Conservation (phyloP, 1,140 invertebrate species). For the Ptiloglossa arizonensis region DNA sequence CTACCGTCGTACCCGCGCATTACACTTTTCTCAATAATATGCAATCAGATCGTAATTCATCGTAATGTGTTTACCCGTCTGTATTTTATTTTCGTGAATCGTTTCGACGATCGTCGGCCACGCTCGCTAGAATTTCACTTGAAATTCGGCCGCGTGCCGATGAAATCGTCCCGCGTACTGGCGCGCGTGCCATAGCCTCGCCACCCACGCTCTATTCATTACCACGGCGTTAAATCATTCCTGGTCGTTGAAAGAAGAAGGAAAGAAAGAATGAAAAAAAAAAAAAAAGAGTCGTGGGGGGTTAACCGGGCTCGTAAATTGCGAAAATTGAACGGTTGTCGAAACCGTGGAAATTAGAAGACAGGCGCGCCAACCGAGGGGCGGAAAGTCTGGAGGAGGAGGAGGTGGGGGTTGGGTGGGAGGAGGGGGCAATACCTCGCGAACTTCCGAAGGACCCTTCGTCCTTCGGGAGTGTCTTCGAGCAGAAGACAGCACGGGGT, state of each 20-base stretch:
- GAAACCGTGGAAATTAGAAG: conserved; percentile 60
- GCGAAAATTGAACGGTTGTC: conserved; percentile 59
- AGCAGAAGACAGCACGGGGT: conserved; percentile 60
- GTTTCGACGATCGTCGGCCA: too few relatives aligned
- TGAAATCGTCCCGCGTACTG: background rate
- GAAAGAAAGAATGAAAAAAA: background rate
- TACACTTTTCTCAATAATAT: too few relatives aligned
- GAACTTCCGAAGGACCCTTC: conserved; percentile 52
- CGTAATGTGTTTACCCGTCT: too few relatives aligned
- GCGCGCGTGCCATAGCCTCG: background rate
- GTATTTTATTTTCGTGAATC: too few relatives aligned
- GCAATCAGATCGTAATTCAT: too few relatives aligned
- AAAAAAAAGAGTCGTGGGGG: background rate
- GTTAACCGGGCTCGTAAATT: conserved; percentile 47
- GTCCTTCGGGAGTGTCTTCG: conserved; percentile 61
- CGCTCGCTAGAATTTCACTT: too few relatives aligned
- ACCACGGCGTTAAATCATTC: conserved; percentile 8
- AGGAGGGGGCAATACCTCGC: conserved; percentile 37
- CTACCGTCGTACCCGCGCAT: too few relatives aligned
- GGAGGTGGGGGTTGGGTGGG: conserved; percentile 7
- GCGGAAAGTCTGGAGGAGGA: background rate
- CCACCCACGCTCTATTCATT: conserved; percentile 1
- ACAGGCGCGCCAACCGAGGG: conserved; percentile 23
- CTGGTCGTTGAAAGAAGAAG: background rate
- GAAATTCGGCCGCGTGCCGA: too few relatives aligned